Evolutionary conservation across 2,888 invertebrate genomes (phyloP), one percentile per base, ranked within the genome.

Genomic region (Drosophila leonis): DNA sequence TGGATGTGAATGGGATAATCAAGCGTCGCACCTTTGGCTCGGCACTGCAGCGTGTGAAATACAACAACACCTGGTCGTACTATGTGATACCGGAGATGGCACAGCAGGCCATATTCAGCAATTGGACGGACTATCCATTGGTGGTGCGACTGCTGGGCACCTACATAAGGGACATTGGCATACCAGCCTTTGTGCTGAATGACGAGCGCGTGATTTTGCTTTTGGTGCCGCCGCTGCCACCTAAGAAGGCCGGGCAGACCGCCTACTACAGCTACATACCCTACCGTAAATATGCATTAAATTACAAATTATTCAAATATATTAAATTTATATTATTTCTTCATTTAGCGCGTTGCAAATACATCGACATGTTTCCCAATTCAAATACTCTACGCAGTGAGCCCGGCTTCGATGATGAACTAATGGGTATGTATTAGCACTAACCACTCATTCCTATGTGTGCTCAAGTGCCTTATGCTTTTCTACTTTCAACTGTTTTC

Each of bases 341-440:
- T 8, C 4, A 90, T 10, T 13, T 90, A 95, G 95, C 91, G 54
- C 93, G 94, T 74, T 95, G 95, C 91, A 94, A 93, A 72, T 94
- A 95, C 82, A 95, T 95, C 81, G 94, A 95, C 65, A 94, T 95
- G 93, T 95, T 95, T 81, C 94, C 94, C 4, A 93, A 94, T 10
- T 94, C 94, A 0, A 93, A 93, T 65, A 93, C 94, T n/a, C 84
- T 94, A 24, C 93, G 92, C 65, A 90, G 85, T 65, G 94, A 95
- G 84, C 94, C 94, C 0, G 93, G 94, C 29, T 91, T 95, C 42
- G 94, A 95, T 83, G 92, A 93, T 64, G 94, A 93, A 46, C 92
- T 95, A 61, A 91, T 95, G 84, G 94, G 95, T 95, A 91, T 93
- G 94, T 62, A 51, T 24, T 29, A 42, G 0, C 13, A 20, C 18